These are phyloP conservation scores for Branchinecta lindahli DNA, from an alignment of 1,140 invertebrate genomes.

Conservation along the genomic window DNA sequence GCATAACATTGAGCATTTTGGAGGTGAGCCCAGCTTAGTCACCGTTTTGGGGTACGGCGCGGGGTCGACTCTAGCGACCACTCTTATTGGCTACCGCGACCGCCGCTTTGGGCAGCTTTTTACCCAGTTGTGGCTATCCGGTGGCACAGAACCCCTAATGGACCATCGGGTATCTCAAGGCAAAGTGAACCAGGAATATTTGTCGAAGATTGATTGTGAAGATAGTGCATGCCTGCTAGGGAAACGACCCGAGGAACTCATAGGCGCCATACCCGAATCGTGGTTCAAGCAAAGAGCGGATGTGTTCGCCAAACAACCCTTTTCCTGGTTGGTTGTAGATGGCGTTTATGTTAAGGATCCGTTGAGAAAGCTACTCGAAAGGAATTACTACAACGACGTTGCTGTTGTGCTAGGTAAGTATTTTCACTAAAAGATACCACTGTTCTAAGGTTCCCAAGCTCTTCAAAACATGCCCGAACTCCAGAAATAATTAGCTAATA, in stretches of 20 bases:
- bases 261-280: neutral
- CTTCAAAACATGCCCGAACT: too few relatives aligned
- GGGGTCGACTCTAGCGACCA: slow-evolving; percentile 57
- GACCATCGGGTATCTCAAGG: slow-evolving; percentile 9
- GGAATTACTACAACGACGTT: neutral
- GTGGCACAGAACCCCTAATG: slow-evolving; percentile 35
- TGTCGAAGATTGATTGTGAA: slow-evolving; percentile 1
- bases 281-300: neutral
- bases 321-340: neutral
- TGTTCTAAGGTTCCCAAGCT: too few relatives aligned
- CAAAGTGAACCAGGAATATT: slow-evolving; percentile 1
- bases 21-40: slow-evolving; percentile 52
- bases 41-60: slow-evolving; percentile 64
- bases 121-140: slow-evolving; percentile 52
- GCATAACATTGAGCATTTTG: slow-evolving; percentile 61
- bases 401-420: neutral
- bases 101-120: slow-evolving; percentile 30
- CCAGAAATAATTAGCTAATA: too few relatives aligned
- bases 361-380: neutral
- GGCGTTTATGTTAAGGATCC: neutral
- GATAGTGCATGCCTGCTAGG: neutral
- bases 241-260: neutral
- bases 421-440: neutral
- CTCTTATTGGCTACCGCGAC: slow-evolving; percentile 36
- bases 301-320: neutral